These are phyloP conservation scores for Thaumetopoea pityocampa DNA, from an alignment of 1,140 invertebrate species.

Conservation along the genomic window DNA sequence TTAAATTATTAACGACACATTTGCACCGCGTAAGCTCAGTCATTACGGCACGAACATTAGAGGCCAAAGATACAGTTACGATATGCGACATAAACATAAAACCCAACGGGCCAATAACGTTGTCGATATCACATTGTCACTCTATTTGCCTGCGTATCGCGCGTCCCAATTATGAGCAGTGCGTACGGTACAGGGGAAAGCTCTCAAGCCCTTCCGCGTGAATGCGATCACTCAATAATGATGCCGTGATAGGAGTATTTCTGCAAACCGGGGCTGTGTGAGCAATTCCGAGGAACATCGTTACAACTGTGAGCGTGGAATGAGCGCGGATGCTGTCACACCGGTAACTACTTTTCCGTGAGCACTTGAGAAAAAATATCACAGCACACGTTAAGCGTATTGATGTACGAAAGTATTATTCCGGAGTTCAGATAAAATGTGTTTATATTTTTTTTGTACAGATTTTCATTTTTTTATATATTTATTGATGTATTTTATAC, in stretches of 20 bases:
- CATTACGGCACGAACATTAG: slow-evolving; percentile 1
- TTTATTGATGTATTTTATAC: too few species aligned
- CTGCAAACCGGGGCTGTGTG: slow-evolving; percentile 16
- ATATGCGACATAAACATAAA: slow-evolving; percentile 15
- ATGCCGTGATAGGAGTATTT: slow-evolving; percentile 37
- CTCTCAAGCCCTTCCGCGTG: slow-evolving; percentile 28
- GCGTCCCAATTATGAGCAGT: slow-evolving; percentile 22
- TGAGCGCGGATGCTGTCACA: slow-evolving; percentile 52
- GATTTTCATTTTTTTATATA: too few species aligned
- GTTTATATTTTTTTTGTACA: slow-evolving; percentile 7
- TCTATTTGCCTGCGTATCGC: slow-evolving; percentile 20
- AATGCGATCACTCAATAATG: slow-evolving; percentile 52
- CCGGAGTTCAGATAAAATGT: slow-evolving; percentile 25
- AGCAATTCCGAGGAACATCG: slow-evolving; percentile 27
- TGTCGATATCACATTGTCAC: slow-evolving; percentile 10
- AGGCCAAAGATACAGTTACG: slow-evolving; percentile 3
- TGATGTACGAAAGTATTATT: slow-evolving; percentile 30
- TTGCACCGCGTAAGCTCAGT: neutral
- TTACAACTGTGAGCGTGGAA: slow-evolving; percentile 32
- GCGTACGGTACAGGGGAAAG: slow-evolving; percentile 25
- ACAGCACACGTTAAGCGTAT: slow-evolving; percentile 19
- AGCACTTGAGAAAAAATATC: slow-evolving; percentile 43
- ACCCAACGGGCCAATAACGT: slow-evolving; percentile 6
- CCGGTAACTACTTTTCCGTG: slow-evolving; percentile 70
- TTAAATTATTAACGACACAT: slow-evolving; percentile 12